These are phyloP conservation scores for Bos taurus DNA, from an alignment of 2,113 vertebrate species.

Conservation along the genomic window ARS-UCD2.0 NC_037346.1:31452501-31453000, in stretches of 20 bases:
- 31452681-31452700: slow-evolving; percentile 36
- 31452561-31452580: not conserved
- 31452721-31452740: slow-evolving; percentile 62
- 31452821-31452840: slow-evolving; percentile 29
- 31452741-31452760: slow-evolving; percentile 63
- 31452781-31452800: slow-evolving; percentile 29
- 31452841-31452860: slow-evolving; percentile 55
- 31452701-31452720: slow-evolving; percentile 46
- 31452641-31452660: not conserved
- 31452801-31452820: slow-evolving; percentile 44
- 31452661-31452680: not conserved
- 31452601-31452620: not conserved
- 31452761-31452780: slow-evolving; percentile 43
- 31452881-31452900: slow-evolving; percentile 80
- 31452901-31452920: slow-evolving; percentile 64
- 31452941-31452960: slow-evolving; percentile 51
- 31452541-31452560: not conserved
- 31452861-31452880: slow-evolving; percentile 75
- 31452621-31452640: not conserved
- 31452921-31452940: slow-evolving; percentile 37
- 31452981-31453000: slow-evolving; percentile 11
- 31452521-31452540: accelerated
- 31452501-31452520: not conserved
- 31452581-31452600: not conserved
- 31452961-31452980: not conserved